A percentile compares a stretch with the other conserved stretches of the same genome.
Evolutionary conservation across 2,113 vertebrate genomes (phyloP).

Genomic region (Ia io): DNA sequence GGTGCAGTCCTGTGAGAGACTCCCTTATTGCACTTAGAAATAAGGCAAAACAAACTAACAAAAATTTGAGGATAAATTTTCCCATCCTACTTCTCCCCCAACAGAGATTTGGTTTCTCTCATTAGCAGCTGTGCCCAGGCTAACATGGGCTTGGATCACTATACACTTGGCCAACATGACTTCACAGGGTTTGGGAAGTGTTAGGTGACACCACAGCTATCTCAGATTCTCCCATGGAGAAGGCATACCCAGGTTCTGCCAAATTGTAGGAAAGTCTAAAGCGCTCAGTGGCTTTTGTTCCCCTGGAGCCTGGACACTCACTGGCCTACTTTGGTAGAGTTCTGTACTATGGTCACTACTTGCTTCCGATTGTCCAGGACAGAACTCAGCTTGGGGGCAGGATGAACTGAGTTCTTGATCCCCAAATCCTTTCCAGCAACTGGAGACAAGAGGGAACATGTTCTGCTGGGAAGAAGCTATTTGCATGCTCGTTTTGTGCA

Average conservation of each 20-base stretch:
- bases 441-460: slow-evolving; percentile 60
- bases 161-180: not conserved
- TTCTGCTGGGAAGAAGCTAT: slow-evolving; percentile 59
- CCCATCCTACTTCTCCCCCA: slow-evolving; percentile 38
- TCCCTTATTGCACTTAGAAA: slow-evolving; percentile 87
- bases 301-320: slow-evolving; percentile 18
- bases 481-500: slow-evolving; percentile 66
- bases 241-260: slow-evolving; percentile 19
- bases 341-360: slow-evolving; percentile 19
- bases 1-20: slow-evolving; percentile 67
- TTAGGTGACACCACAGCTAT: slow-evolving; percentile 23
- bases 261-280: not conserved
- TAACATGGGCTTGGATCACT: slow-evolving; percentile 8
- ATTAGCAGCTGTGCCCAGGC: not conserved
- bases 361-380: slow-evolving; percentile 82
- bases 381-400: slow-evolving; percentile 65
- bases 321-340: not conserved
- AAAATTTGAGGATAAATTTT: slow-evolving; percentile 74
- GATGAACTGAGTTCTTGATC: slow-evolving; percentile 49
- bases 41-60: slow-evolving; percentile 83
- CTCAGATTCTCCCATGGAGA: slow-evolving; percentile 44
- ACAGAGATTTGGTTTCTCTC: slow-evolving; percentile 55
- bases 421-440: slow-evolving; percentile 57
- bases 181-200: not conserved
- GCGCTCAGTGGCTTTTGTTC: not conserved